Evolutionary conservation across 2,797 vertebrate species (phyloP).

Genomic region (Alca torda): DNA sequence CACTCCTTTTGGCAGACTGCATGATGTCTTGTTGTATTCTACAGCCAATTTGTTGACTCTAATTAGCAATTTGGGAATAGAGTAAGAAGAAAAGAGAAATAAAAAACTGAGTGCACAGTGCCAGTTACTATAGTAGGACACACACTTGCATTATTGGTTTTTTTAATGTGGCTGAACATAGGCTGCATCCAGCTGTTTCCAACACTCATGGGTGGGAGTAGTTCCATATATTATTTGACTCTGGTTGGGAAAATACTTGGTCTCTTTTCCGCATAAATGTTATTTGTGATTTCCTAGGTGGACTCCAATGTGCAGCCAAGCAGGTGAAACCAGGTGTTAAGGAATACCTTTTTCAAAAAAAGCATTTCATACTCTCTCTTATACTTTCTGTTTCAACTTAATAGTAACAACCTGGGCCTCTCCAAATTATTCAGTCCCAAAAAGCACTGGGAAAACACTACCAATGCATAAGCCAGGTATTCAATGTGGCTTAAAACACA

Average conservation of each 20-base stretch:
- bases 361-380: not conserved
- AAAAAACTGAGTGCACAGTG: not conserved
- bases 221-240: not conserved
- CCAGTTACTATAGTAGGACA: not conserved
- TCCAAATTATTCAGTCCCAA: not conserved
- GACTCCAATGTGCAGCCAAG: not conserved
- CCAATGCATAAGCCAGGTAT: not conserved
- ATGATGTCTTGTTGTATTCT: not conserved
- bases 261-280: not conserved
- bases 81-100: conserved; percentile 31
- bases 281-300: not conserved
- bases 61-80: conserved; percentile 36
- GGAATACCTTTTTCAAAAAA: not conserved
- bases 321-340: not conserved
- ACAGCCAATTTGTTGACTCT: conserved; percentile 39
- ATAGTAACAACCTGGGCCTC: not conserved
- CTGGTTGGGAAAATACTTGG: not conserved
- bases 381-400: not conserved
- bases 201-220: not conserved
- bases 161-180: not conserved
- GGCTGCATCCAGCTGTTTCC: not conserved
- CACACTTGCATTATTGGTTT: not conserved
- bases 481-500: not conserved
- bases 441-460: not conserved
- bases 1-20: conserved; percentile 14